phyloP scores from a whole-genome alignment of 2,888 invertebrate species.

The Cosmorhoe ocellata region DNA sequence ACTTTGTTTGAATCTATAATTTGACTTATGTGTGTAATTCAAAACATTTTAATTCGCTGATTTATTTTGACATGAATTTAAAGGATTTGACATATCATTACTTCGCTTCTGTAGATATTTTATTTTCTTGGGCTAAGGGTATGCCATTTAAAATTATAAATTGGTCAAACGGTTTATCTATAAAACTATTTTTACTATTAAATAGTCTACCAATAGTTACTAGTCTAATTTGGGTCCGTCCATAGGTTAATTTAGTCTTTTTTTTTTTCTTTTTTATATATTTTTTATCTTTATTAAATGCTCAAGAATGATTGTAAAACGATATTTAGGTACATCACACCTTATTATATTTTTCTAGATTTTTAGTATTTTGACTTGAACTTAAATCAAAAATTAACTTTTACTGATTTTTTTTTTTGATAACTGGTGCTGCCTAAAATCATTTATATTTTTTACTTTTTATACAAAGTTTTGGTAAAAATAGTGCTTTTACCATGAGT shows the following conservation, averaged over 20 bases:
- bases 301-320: neutral
- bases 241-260: constrained; percentile 33
- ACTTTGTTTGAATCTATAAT: no score
- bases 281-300: neutral
- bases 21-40: no score
- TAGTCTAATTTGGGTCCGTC: constrained; percentile 52
- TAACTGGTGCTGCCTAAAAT: constrained; percentile 6
- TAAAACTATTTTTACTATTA: constrained; percentile 12
- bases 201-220: constrained; percentile 26
- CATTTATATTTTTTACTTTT: constrained; percentile 7
- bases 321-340: neutral
- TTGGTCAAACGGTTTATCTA: constrained; percentile 22
- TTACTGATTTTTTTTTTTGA: neutral
- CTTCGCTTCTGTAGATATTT: constrained; percentile 23
- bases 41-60: neutral
- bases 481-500: constrained; percentile 9
- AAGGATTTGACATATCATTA: constrained; percentile 13
- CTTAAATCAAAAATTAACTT: no score
- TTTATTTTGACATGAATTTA: constrained; percentile 8
- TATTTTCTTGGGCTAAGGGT: constrained; percentile 22
- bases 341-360: neutral
- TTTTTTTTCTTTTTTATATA: neutral
- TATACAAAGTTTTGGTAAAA: constrained; percentile 8
- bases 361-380: neutral
- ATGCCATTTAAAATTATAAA: constrained; percentile 24